Conservation (phyloP, 2,888 invertebrate species). For the Gnatocerus cornutus region DNA sequence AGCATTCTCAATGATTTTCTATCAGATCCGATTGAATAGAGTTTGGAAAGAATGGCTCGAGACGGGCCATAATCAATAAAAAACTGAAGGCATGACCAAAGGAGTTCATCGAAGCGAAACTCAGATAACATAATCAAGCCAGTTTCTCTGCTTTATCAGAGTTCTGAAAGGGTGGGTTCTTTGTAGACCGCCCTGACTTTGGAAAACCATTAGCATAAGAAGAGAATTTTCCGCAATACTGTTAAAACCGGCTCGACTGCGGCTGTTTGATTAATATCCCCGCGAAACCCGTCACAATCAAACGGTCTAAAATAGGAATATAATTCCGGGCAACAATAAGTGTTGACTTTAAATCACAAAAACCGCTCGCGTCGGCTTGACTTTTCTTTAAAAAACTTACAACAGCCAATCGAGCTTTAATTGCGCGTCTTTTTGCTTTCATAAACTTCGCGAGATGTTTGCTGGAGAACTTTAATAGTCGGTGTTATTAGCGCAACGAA, state of each 20-base stretch:
- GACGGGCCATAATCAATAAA: constrained; percentile 42
- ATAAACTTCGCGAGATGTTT: constrained; percentile 13
- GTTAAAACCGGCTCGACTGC: constrained; percentile 18
- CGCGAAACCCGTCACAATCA: constrained; percentile 20
- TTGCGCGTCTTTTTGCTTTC: constrained; percentile 16
- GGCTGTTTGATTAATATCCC: constrained; percentile 7
- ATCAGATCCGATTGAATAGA: constrained; percentile 5
- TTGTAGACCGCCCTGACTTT: constrained; percentile 19
- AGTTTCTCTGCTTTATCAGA: constrained; percentile 37
- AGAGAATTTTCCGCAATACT: constrained; percentile 29
- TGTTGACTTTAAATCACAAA: constrained; percentile 21
- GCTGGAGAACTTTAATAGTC: constrained; percentile 17
- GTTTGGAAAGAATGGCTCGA: constrained; percentile 19
- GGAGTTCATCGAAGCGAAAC: constrained; percentile 47
- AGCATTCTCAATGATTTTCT: constrained; percentile 13
- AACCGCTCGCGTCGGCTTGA: not conserved
- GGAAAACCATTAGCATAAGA: constrained; percentile 10
- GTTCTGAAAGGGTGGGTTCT: constrained; percentile 32
- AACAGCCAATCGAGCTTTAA: constrained; percentile 24
- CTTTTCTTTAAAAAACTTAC: constrained; percentile 4
- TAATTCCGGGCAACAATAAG: constrained; percentile 31
- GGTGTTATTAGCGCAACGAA: constrained; percentile 43
- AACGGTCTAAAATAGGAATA: constrained; percentile 8
- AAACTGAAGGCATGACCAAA: constrained; percentile 40
- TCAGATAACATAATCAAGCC: constrained; percentile 50